Evolutionary conservation across 2,113 vertebrate genomes (phyloP).

Genomic region (Anoplopoma fimbria): DNA sequence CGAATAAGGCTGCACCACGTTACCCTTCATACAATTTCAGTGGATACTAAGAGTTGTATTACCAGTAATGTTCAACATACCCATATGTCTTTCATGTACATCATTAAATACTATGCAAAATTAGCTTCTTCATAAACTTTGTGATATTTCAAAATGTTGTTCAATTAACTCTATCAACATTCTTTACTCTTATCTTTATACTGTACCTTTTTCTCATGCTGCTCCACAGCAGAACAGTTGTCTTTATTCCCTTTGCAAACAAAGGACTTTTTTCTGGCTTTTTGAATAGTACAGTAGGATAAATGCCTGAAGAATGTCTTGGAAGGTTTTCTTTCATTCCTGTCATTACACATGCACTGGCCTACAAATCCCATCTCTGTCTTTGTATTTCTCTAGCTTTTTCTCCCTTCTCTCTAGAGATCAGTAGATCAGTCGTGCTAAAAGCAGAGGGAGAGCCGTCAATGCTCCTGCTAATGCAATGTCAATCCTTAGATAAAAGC

Average conservation of each 20-base stretch:
- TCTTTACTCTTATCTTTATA: too few species aligned
- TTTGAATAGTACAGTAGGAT: neutral
- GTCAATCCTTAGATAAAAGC: conserved; percentile 56
- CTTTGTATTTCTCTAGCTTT: conserved; percentile 13
- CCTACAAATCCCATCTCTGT: neutral
- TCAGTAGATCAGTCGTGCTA: conserved; percentile 45
- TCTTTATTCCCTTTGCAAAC: neutral
- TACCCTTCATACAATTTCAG: neutral
- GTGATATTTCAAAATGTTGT: neutral
- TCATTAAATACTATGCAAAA: neutral
- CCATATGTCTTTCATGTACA: neutral
- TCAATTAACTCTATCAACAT: too few species aligned
- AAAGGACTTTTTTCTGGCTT: neutral
- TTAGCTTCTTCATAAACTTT: neutral
- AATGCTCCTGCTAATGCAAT: conserved; percentile 43
- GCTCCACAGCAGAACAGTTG: too few species aligned
- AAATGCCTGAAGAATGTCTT: conserved; percentile 6
- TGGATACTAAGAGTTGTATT: neutral
- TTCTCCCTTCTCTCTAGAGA: conserved; percentile 35
- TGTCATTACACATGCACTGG: conserved; percentile 4
- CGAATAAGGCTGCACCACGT: neutral
- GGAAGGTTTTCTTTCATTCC: neutral
- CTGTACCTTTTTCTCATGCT: too few species aligned
- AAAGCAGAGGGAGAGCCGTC: conserved; percentile 39
- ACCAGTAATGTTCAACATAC: neutral